Percentiles rank a stretch among this genome's conserved stretches.
These are phyloP conservation scores for Metellina segmentata DNA, from an alignment of 2,888 invertebrate genomes.

Conservation along the genomic window DNA sequence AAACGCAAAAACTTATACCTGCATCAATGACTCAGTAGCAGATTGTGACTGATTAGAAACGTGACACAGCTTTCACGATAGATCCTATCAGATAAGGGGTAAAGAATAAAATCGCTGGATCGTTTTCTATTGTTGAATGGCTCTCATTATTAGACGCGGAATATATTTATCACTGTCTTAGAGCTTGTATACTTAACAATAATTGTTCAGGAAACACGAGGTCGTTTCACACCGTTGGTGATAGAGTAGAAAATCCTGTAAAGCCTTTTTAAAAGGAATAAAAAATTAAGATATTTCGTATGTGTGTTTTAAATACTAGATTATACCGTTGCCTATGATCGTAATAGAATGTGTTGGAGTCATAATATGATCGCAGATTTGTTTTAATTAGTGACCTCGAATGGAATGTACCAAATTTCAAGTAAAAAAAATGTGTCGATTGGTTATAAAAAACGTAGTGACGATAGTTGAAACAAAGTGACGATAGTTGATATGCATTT, in stretches of 20 bases:
- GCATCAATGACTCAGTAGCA: conserved; percentile 16
- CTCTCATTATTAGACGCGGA: not conserved
- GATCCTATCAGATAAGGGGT: conserved; percentile 9
- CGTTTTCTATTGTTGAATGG: conserved; percentile 6
- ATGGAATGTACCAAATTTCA: too few species aligned
- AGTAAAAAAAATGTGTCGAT: too few species aligned
- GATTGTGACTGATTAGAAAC: conserved; percentile 15
- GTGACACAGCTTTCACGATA: not conserved
- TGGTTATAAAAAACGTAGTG: too few species aligned
- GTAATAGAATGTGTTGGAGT: too few species aligned
- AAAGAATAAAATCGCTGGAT: conserved; percentile 10
- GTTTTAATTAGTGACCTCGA: too few species aligned
- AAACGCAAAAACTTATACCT: conserved; percentile 2
- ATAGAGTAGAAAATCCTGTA: not conserved
- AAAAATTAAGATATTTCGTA: not conserved
- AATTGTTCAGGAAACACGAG: conserved; percentile 1
- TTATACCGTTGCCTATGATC: too few species aligned
- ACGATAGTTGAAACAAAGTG: too few species aligned
- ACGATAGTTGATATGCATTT: too few species aligned
- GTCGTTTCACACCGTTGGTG: conserved; percentile 7
- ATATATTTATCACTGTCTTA: conserved; percentile 17
- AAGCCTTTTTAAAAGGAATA: not conserved
- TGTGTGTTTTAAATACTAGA: too few species aligned
- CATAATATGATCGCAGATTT: too few species aligned
- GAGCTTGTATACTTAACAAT: conserved; percentile 1